Conservation (phyloP, 2,113 vertebrate genomes). For the Psettodes erumei region DNA sequence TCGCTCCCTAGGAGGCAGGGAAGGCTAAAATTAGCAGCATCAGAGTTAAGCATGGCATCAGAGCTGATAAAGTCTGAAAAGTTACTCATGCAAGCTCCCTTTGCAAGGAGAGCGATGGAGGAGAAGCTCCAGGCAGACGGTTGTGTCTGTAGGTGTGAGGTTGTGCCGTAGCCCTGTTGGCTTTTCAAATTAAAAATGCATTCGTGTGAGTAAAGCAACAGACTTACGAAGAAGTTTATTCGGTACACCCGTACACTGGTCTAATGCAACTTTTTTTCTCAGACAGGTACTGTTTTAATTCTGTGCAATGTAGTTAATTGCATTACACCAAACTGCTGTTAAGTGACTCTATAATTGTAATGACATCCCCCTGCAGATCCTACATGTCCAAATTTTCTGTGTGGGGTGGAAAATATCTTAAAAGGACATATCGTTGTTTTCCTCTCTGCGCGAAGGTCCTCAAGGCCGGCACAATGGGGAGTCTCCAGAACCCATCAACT, state of each 20-base stretch:
- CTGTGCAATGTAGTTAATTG: not conserved
- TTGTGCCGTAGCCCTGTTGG: not conserved
- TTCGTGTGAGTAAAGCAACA: conserved; percentile 3
- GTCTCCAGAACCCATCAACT: conserved; percentile 11
- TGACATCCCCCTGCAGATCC: conserved; percentile 6
- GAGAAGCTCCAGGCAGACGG: not conserved
- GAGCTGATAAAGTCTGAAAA: conserved; percentile 55
- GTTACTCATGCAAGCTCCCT: conserved; percentile 45
- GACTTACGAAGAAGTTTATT: not conserved
- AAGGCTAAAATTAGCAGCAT: conserved; percentile 62
- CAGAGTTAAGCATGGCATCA: conserved; percentile 45
- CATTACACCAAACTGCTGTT: conserved; percentile 1
- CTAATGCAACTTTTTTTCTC: not conserved
- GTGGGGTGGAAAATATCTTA: not conserved
- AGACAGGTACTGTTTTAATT: conserved; percentile 12
- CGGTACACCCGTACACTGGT: not conserved
- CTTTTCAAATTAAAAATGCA: conserved; percentile 5
- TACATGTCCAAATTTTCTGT: not conserved
- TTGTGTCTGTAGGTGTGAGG: not conserved
- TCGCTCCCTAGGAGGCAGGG: conserved; percentile 34
- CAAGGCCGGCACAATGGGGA: not conserved
- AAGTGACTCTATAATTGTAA: not conserved
- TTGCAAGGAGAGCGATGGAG: not conserved
- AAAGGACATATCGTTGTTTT: not conserved
- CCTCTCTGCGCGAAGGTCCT: not conserved